Evolutionary conservation across 2,113 vertebrate genomes (phyloP).

Genomic region (Sitta europaea): DNA sequence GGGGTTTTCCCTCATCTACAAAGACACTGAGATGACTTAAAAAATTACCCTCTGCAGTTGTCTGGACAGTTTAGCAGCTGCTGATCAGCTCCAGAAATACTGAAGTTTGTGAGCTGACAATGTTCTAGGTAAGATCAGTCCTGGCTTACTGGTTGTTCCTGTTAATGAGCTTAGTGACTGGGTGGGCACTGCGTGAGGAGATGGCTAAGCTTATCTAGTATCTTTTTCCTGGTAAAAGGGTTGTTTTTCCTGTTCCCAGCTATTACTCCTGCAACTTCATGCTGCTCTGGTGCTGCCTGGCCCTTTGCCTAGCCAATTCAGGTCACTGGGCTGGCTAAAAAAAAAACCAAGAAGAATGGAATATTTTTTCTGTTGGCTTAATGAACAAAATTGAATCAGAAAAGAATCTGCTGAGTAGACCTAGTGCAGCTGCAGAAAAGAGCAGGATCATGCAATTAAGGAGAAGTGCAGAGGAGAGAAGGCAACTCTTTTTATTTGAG

Average conservation of each 20-base stretch:
- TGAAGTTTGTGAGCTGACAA: not conserved
- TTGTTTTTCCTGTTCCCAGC: not conserved
- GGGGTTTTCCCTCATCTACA: not conserved
- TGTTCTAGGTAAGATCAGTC: not conserved
- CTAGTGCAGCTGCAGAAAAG: not conserved
- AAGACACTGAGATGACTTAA: not conserved
- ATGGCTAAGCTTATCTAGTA: not conserved
- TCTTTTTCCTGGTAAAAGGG: not conserved
- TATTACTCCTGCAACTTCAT: not conserved
- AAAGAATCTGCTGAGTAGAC: not conserved
- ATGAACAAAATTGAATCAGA: conserved; percentile 14
- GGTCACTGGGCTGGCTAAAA: not conserved
- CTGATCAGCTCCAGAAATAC: not conserved
- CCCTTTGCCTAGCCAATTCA: not conserved
- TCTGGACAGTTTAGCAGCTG: not conserved
- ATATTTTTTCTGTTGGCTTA: not conserved
- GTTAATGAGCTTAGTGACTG: not conserved
- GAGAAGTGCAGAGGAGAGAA: not conserved
- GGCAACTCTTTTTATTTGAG: not conserved
- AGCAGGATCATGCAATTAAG: not conserved
- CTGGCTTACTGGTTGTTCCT: not conserved
- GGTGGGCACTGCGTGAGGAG: not conserved
- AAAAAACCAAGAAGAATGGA: not conserved
- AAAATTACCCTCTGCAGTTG: not conserved
- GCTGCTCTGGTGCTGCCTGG: not conserved